Evolutionary conservation across 1,140 invertebrate species (phyloP), one percentile per base, ranked within the genome.

Genomic region (Babylonia areolata): DNA sequence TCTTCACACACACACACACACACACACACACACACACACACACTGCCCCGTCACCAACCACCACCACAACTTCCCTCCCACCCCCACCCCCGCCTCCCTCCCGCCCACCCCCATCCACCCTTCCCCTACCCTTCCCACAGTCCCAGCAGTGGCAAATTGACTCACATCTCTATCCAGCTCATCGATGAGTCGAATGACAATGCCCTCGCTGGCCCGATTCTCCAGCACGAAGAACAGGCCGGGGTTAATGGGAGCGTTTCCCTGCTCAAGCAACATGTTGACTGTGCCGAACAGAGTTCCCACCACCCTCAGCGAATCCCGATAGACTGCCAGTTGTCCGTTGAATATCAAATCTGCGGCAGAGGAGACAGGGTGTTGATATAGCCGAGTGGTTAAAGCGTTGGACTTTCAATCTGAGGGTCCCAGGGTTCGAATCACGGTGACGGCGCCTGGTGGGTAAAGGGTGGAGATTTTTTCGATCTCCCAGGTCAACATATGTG

Each of bases 101-200:
- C 0, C 31, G 5, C 20, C 0, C 12, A 78, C n/a, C n/a, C n/a
- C n/a, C n/a, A n/a, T n/a, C n/a, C n/a, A n/a, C n/a, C n/a, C n/a
- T n/a, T n/a, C n/a, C n/a, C n/a, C n/a, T n/a, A n/a, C n/a, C n/a
- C n/a, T n/a, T n/a, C n/a, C n/a, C n/a, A n/a, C n/a, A n/a, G n/a
- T n/a, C n/a, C n/a, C n/a, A n/a, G n/a, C n/a, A n/a, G n/a, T n/a
- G n/a, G n/a, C n/a, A 5, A n/a, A n/a, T n/a, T n/a, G 46, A 87
- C 89, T 84, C 85, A 90, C 89, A 83, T 90, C 89, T 87, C 89
- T 88, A 79, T 90, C 87, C 17, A 90, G 73, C 39, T 81, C 75
- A n/a, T 37, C 20, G 20, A 78, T 58, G 28, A 90, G 84, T 35
- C 82, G 81, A n/a, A 90, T 51, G 73, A 71, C 87, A 42, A 87